Base-by-base conservation (phyloP, 2,797 vertebrate species). In the Gila robusta region DNA sequence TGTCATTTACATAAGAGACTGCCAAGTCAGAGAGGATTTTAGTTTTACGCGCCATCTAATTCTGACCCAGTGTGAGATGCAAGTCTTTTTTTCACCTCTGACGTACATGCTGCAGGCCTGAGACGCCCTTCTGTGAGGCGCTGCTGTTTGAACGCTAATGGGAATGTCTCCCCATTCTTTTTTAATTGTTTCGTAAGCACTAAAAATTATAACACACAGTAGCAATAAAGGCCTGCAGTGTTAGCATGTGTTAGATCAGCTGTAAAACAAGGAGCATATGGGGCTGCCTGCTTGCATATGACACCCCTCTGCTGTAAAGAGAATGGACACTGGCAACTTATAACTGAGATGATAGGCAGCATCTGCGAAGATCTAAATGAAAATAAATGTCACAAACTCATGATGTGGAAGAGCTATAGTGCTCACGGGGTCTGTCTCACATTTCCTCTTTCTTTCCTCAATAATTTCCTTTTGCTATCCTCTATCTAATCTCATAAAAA, bases 11-110 rank as follows among this genome's bases (percentile, higher is more conserved):
- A 85, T 83, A 72, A 82, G 67, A 85, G 76, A 52, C 32, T 83
- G 80, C 44, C 84, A 59, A 66, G 67, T 83, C 70, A 81, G 59
- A 88, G 85, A 84, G 87, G 87, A 86, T 88, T 88, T 81, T 44
- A 77, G 84, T 84, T 79, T 47, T 69, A 73, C 69, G n/a, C 8
- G 2, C 70, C 19, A 52, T 86, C 76, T 77, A 86, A 79, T 86
- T 88, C 81, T 80, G 59, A 79, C 77, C 47, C 54, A 41, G 74
- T 49, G 49, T 39, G 19, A 69, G 73, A 39, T 82, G 56, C 11
- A 73, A 86, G 74, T 69, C 17, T 59, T 69, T 72, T 69, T 83
- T 80, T 83, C n/a, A 56, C 59, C 84, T 83, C 74, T 74, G 74
- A 72, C 21, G 59, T 69, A 54, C 37, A 82, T 52, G 77, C 87